Evolutionary conservation across 1,140 invertebrate genomes (phyloP).

Genomic region (Armadillidium nasatum): DNA sequence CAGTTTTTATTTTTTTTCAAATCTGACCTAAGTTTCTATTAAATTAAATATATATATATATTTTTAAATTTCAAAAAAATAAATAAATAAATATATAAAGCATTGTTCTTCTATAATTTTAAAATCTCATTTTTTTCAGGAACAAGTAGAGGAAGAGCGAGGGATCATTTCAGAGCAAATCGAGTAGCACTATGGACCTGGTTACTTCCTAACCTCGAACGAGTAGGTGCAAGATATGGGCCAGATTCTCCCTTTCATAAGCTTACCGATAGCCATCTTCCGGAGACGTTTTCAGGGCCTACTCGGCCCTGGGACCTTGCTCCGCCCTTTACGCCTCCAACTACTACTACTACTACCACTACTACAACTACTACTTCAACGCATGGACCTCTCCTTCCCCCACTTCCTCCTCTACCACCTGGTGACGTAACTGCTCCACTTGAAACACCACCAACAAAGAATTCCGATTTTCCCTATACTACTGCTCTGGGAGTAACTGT

Average conservation of each 20-base stretch:
- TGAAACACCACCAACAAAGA: neutral
- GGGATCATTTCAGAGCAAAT: conserved; percentile 23
- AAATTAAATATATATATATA: no score
- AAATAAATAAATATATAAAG: no score
- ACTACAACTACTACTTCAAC: neutral
- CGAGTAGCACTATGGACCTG: conserved; percentile 28
- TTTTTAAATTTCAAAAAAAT: no score
- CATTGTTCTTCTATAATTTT: no score
- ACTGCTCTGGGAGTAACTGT: conserved; percentile 27
- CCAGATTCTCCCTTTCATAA: conserved; percentile 25
- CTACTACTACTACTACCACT: conserved; percentile 17
- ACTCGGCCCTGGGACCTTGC: conserved; percentile 36
- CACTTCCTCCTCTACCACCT: neutral
- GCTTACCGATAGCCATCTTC: conserved; percentile 46
- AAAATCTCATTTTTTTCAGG: conserved; percentile 3
- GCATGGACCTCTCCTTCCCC: neutral
- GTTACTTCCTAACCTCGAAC: conserved; percentile 20
- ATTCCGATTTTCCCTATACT: conserved; percentile 23
- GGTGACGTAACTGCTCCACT: neutral
- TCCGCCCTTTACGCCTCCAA: conserved; percentile 34
- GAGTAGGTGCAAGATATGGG: conserved; percentile 24
- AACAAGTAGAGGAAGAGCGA: neutral
- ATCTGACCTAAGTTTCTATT: no score
- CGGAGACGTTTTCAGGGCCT: conserved; percentile 40
- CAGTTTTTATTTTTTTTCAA: no score